Percentiles rank a stretch among this genome's conserved stretches.
Conservation (phyloP, 1,140 invertebrate species). For the Bombyx mandarina region DNA sequence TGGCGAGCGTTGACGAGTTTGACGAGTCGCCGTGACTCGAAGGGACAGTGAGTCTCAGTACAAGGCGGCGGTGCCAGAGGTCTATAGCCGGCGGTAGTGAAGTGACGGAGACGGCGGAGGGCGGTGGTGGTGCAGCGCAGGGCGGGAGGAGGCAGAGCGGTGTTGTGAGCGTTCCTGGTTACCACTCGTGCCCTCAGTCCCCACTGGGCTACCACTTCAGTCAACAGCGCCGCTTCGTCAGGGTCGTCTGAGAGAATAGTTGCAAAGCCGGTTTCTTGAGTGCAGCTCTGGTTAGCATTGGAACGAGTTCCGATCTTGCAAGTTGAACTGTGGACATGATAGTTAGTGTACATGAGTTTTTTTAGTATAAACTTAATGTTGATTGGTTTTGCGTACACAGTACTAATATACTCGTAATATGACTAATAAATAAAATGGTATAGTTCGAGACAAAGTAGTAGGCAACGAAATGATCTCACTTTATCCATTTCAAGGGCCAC, state of each 20-base stretch:
- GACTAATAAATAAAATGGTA: no score
- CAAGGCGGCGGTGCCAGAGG: slow-evolving; percentile 18
- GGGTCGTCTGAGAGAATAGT: slow-evolving; percentile 28
- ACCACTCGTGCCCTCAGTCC: slow-evolving; percentile 2
- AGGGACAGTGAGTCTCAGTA: slow-evolving; percentile 2
- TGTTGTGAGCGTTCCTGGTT: no score
- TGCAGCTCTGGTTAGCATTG: no score
- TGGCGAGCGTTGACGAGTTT: slow-evolving; percentile 12
- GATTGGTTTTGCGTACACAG: no score
- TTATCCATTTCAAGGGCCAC: no score
- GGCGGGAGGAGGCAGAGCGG: not conserved
- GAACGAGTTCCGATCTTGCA: no score
- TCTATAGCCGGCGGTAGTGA: slow-evolving; percentile 14
- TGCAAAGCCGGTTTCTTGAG: slow-evolving; percentile 6
- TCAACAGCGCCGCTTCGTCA: slow-evolving; percentile 23
- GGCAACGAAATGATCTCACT: no score
- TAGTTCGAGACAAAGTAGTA: no score
- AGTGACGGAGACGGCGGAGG: slow-evolving; percentile 10
- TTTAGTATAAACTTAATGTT: no score
- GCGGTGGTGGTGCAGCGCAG: slow-evolving; percentile 16
- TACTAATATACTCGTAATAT: no score
- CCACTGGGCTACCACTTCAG: slow-evolving; percentile 7
- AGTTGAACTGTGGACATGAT: no score
- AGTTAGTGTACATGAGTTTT: no score
- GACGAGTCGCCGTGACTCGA: slow-evolving; percentile 11